Evolutionary conservation across 2,113 vertebrate species (phyloP).

Genomic region (Peromyscus californicus): DNA sequence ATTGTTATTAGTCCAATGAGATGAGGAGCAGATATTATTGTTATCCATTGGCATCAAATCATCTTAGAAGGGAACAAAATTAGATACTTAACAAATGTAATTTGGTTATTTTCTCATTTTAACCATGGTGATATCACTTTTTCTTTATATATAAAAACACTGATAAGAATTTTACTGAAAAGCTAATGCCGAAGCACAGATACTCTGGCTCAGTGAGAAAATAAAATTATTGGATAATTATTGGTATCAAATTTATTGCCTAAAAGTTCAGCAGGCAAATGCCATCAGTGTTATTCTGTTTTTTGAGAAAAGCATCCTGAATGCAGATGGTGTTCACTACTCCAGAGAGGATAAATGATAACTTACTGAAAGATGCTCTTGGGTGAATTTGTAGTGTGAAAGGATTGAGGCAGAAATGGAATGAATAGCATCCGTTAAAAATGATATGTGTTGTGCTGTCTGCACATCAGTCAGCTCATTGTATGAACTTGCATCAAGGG

Average conservation of each 20-base stretch:
- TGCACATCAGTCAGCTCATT: conserved; percentile 60
- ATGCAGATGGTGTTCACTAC: conserved; percentile 44
- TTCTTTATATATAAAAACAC: conserved; percentile 13
- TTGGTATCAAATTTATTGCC: conserved; percentile 34
- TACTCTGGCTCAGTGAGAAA: background rate
- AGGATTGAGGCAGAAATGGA: conserved; percentile 70
- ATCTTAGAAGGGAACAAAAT: conserved; percentile 21
- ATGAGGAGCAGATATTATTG: background rate
- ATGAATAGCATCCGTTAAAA: conserved; percentile 63
- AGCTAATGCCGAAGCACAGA: background rate
- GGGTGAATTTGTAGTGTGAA: conserved; percentile 71
- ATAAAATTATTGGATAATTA: conserved; percentile 50
- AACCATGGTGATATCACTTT: background rate
- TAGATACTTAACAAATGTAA: conserved; percentile 54
- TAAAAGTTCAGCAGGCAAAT: conserved; percentile 48
- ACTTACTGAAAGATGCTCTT: conserved; percentile 65
- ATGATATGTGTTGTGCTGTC: conserved; percentile 65
- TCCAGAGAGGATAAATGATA: conserved; percentile 70
- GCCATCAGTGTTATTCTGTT: conserved; percentile 55
- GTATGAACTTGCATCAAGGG: conserved; percentile 19
- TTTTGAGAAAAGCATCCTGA: conserved; percentile 56
- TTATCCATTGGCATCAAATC: background rate
- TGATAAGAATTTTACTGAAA: conserved; percentile 23
- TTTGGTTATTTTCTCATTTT: conserved; percentile 33
- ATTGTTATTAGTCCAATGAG: background rate